Percentiles rank a stretch among this genome's conserved stretches.
Conservation (phyloP, 2,797 vertebrate genomes). For the Sebastes miniatus region DNA sequence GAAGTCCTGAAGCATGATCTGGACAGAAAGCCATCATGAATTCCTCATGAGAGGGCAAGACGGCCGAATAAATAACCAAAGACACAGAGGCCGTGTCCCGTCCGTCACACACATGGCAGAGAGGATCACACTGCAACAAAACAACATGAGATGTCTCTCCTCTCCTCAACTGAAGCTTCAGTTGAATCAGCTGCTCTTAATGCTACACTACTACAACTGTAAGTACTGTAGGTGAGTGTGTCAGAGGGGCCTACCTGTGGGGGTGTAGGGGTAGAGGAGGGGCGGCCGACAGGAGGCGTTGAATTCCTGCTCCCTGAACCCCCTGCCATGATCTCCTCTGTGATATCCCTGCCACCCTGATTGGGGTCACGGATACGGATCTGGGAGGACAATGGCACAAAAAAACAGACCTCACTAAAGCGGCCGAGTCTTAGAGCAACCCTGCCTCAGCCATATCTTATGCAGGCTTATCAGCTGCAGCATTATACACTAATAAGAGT, state of each 20-base stretch:
- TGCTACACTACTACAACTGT: background rate
- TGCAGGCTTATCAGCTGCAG: background rate
- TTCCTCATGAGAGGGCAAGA: slow-evolving; percentile 16
- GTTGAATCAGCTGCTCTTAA: slow-evolving; percentile 8
- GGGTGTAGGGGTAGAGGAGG: slow-evolving; percentile 92
- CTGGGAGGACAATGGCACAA: slow-evolving; percentile 79
- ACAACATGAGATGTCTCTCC: slow-evolving; percentile 27
- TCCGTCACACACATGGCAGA: background rate
- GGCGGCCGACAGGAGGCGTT: slow-evolving; percentile 83
- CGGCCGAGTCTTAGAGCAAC: slow-evolving; percentile 20
- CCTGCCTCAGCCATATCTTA: background rate
- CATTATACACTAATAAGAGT: background rate
- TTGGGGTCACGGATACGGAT: slow-evolving; percentile 99
- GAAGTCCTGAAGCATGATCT: background rate
- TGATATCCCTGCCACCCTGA: slow-evolving; percentile 98
- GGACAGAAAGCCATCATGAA: slow-evolving; percentile 11
- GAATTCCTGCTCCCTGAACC: slow-evolving; percentile 85
- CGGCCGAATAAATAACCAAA: background rate
- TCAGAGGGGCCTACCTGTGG: slow-evolving; percentile 86
- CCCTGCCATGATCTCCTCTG: slow-evolving; percentile 97
- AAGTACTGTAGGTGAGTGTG: background rate
- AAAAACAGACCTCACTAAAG: slow-evolving; percentile 71
- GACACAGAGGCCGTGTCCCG: background rate
- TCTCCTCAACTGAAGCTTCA: background rate
- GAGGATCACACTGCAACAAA: slow-evolving; percentile 15